phyloP scores from a whole-genome alignment of 2,797 vertebrate species.

The Sparus aurata region DNA sequence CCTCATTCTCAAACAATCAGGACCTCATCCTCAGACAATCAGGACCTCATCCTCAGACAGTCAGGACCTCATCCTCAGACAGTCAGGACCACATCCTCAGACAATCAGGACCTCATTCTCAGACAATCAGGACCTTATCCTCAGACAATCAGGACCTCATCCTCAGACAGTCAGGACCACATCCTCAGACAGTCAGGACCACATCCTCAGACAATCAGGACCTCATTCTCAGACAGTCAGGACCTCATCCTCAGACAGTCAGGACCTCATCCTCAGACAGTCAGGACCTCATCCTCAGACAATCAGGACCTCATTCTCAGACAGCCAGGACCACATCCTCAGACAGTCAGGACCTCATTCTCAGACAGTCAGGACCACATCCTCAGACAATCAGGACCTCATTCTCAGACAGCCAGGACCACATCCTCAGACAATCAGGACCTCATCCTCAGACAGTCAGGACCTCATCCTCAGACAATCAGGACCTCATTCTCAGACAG shows the following conservation, averaged over 20 bases:
- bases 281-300: neutral
- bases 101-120: neutral
- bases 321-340: neutral
- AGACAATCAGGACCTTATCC: too few relatives aligned
- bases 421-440: neutral
- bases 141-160: neutral
- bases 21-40: too few relatives aligned
- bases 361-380: too few relatives aligned
- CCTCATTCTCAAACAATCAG: too few relatives aligned
- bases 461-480: too few relatives aligned
- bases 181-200: neutral
- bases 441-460: too few relatives aligned
- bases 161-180: neutral
- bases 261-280: too few relatives aligned
- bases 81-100: neutral
- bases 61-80: too few relatives aligned
- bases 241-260: neutral
- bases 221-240: too few relatives aligned
- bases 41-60: neutral
- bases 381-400: neutral
- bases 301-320: too few relatives aligned
- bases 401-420: neutral
- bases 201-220: too few relatives aligned
- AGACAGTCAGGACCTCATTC: neutral
- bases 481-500: neutral